Percentiles rank a stretch among this genome's conserved stretches.
Evolutionary conservation across 2,797 vertebrate species (phyloP).

Genomic region (Tauraco hartlaubi): DNA sequence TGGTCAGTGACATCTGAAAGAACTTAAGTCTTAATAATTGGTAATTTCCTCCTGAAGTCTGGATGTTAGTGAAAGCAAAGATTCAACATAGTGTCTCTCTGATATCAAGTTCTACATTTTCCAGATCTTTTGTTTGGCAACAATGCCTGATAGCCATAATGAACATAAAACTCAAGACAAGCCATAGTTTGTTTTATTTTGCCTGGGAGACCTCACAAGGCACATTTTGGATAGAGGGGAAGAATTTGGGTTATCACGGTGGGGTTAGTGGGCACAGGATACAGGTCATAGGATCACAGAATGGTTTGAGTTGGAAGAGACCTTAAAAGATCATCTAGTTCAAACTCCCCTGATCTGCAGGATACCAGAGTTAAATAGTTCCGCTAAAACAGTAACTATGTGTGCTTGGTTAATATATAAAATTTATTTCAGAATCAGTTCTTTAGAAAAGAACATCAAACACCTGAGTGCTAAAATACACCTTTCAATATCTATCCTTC

Average conservation of each 20-base stretch:
- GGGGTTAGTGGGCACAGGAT: not conserved
- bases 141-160: not conserved
- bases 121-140: not conserved
- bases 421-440: not conserved
- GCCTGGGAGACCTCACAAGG: not conserved
- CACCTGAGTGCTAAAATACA: not conserved
- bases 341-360: not conserved
- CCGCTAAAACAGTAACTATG: not conserved
- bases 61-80: not conserved
- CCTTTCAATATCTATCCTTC: slow-evolving; percentile 10
- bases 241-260: not conserved
- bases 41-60: slow-evolving; percentile 7
- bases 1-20: not conserved
- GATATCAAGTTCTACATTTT: not conserved
- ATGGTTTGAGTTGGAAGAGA: no score
- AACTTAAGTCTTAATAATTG: slow-evolving; percentile 6
- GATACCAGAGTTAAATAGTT: not conserved
- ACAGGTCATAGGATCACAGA: not conserved
- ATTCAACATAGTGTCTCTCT: not conserved
- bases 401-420: not conserved
- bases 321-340: no score
- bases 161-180: not conserved
- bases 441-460: not conserved
- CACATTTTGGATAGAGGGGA: not conserved
- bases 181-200: not conserved